Evolutionary conservation across 2,113 vertebrate species (phyloP), one percentile per base, ranked within the genome.

Genomic region (Epinephelus moara): DNA sequence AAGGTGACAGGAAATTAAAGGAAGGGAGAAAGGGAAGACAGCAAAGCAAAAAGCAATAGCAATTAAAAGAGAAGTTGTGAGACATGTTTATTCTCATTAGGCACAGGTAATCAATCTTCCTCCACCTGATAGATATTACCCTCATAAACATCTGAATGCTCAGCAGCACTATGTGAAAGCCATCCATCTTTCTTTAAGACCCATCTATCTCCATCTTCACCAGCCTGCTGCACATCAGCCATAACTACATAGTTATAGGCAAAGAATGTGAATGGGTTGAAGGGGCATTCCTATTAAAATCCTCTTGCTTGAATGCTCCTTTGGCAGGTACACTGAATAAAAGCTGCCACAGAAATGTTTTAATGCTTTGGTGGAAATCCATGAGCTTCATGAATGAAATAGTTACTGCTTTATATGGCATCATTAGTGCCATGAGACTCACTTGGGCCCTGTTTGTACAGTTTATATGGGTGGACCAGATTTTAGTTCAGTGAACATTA

Each of bases 61-160:
- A 71, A 89, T 87, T 90, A 81, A 80, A 66, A 80, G 13, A 47
- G 30, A 81, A 72, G 27, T 74, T 80, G 70, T 79, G 71, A 27
- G 63, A 73, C 61, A 67, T 75, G 70, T 91, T 92, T 89, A 72
- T 82, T 88, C 52, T 81, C 55, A 81, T 89, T 81, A 84, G 73
- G 69, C 66, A 69, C 19, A 69, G 64, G 25, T 63, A 72, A 85
- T 93, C 79, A 75, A 84, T 89, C 91, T 88, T 52, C 70, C 30
- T 69, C 52, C 12, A 82, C 50, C 64, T 78, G 78, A 74, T 81
- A 80, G 77, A 84, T 68, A 88, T 85, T 77, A 73, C 57, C 64
- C 45, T 84, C 78, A 88, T 84, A 84, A 88, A 87, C 70, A 77
- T 74, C 55, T 67, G n/a, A 85, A 84, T 75, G 70, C 59, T 77